Percentiles rank a stretch among this genome's conserved stretches.
Conservation (phyloP, 2,113 vertebrate species). For the Seriola dumerili region DNA sequence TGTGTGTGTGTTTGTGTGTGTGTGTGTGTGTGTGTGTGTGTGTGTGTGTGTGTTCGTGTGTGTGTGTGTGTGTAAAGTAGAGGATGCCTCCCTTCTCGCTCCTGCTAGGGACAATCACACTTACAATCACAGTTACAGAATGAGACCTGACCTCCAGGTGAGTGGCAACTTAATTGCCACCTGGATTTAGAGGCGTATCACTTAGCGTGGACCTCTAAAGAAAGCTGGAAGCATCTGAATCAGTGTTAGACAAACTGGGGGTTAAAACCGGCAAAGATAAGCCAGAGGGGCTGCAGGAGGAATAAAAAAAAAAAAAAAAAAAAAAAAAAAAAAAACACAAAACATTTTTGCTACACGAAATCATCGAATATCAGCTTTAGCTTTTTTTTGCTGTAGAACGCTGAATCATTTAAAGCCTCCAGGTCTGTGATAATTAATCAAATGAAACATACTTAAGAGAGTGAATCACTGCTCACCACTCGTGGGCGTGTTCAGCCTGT, state of each 20-base stretch:
- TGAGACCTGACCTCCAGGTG: constrained; percentile 23
- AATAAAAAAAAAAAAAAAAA: too few relatives aligned
- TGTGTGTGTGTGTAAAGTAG: not conserved
- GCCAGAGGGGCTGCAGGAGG: not conserved
- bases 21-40: constrained; percentile 1
- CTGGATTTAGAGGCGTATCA: constrained; percentile 38
- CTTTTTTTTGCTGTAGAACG: constrained; percentile 5
- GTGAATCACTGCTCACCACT: constrained; percentile 41
- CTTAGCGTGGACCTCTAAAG: constrained; percentile 23
- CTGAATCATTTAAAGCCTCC: constrained; percentile 48
- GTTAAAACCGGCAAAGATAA: constrained; percentile 1
- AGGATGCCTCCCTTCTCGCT: constrained; percentile 2
- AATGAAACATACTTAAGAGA: constrained; percentile 41
- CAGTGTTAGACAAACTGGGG: constrained; percentile 20
- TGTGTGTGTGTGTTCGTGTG: constrained; percentile 12
- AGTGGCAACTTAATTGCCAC: constrained; percentile 40
- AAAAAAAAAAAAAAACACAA: too few relatives aligned
- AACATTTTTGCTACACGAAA: constrained; percentile 32
- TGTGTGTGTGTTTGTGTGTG: too few relatives aligned
- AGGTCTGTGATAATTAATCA: constrained; percentile 57
- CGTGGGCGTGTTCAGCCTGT: constrained; percentile 14
- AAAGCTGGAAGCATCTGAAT: constrained; percentile 36
- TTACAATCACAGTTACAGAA: constrained; percentile 10
- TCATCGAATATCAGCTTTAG: constrained; percentile 38
- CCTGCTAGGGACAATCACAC: constrained; percentile 20